phyloP scores from a whole-genome alignment of 2,888 invertebrate genomes.

The Alviniconcha strummeri region DNA sequence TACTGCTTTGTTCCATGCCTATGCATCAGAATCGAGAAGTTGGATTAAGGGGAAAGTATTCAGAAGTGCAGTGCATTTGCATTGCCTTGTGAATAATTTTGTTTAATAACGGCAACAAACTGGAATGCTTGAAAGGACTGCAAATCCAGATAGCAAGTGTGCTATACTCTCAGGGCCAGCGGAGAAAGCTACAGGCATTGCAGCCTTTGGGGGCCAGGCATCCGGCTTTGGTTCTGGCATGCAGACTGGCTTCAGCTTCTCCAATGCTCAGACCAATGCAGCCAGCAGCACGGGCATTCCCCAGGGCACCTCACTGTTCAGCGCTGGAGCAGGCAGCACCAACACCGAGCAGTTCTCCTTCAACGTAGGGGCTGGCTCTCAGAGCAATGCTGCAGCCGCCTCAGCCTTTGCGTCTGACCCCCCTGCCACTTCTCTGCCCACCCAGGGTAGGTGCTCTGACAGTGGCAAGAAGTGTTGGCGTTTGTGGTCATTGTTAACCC shows the following conservation, averaged over 20 bases:
- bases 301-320: background rate
- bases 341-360: constrained; percentile 18
- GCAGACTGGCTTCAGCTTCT: constrained; percentile 4
- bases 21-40: too few species aligned
- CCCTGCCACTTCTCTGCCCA: background rate
- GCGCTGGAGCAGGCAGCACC: constrained; percentile 13
- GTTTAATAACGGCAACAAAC: too few species aligned
- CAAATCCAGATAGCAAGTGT: too few species aligned
- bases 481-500: too few species aligned
- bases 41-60: too few species aligned
- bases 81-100: too few species aligned
- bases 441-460: background rate
- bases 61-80: too few species aligned
- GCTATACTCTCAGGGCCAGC: background rate
- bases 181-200: background rate
- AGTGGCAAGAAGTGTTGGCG: too few species aligned
- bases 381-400: constrained; percentile 29
- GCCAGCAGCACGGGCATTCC: constrained; percentile 9
- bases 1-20: too few species aligned
- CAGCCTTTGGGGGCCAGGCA: constrained; percentile 13
- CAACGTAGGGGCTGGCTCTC: constrained; percentile 1
- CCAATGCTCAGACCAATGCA: constrained; percentile 8
- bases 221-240: background rate
- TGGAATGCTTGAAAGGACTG: too few species aligned
- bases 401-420: constrained; percentile 1